A percentile compares a stretch with the other conserved stretches of the same genome.
These are phyloP conservation scores for Oscheius sp. DNA, from an alignment of 1,140 invertebrate species.

Conservation along the genomic window DNA sequence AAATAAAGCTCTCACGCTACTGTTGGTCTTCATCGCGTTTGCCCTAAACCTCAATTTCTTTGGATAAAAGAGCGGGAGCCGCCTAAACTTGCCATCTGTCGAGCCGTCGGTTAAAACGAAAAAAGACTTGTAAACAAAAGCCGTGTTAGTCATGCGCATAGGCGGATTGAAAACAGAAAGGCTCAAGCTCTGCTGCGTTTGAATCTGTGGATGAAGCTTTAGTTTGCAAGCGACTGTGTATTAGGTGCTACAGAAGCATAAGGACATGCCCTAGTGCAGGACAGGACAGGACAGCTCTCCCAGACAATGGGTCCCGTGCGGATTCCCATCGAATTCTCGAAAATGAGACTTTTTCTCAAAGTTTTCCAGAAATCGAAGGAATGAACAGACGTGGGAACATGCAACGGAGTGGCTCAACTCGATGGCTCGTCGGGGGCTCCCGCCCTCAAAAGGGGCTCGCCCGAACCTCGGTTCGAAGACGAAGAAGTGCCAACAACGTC, in stretches of 20 bases:
- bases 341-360: background rate
- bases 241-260: background rate
- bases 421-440: background rate
- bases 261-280: background rate
- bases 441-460: background rate
- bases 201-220: background rate
- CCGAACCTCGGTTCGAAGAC: background rate
- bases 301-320: background rate
- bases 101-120: constrained; percentile 6
- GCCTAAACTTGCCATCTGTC: constrained; percentile 11
- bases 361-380: background rate
- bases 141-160: too few species aligned
- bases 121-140: too few species aligned
- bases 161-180: background rate
- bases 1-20: background rate
- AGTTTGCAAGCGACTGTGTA: background rate
- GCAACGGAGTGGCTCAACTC: background rate
- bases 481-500: constrained; percentile 20
- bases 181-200: background rate
- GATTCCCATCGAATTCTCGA: background rate
- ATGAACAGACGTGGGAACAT: background rate
- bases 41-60: background rate
- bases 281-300: background rate
- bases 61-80: background rate
- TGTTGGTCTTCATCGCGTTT: background rate